Evolutionary conservation across 2,797 vertebrate species (phyloP), one percentile per base, ranked within the genome.

Genomic region (Neosalanx taihuensis): DNA sequence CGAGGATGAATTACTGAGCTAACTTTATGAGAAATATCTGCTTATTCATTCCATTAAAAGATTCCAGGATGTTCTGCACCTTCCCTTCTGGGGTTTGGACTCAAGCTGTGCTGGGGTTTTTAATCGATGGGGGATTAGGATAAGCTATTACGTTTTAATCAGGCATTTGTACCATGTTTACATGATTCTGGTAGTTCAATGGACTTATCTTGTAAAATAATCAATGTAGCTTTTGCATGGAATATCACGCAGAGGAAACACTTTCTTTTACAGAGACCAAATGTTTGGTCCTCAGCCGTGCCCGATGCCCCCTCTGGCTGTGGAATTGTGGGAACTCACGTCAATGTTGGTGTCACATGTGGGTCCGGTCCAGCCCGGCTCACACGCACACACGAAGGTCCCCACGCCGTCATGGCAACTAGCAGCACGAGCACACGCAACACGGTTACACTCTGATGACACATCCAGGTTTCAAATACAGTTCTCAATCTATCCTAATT

Each of bases 271-370:
- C 6, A 10, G 13, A 46, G 10, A 9, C 41, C 10, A 46, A 13
- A 46, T 3, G 41, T n/a, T n/a, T n/a, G n/a, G n/a, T 46, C 12
- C 41, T 46, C 41, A 9, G 41, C 41, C 3, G 41, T 12, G 41
- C 41, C 41, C 41, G 3, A 46, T 13, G 41, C 10, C 12, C 10
- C 2, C 37, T 10, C 37, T 41, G 37, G 17, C 7, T 58, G 51
- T 58, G 20, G 6, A 46, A 51, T 76, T 69, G 75, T 79, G 77
- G 3, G 57, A 13, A 87, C 93, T 87, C 92, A 96, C 93, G 17
- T 95, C 88, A 78, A 94, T 87, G 86, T 94, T 92, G 69, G 79
- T 89, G 81, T 94, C 89, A 79, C 92, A 95, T 90, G 87, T 92
- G 86, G 81, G 84, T 73, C 89, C 88, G 1, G 79, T 93, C 94